phyloP scores from a whole-genome alignment of 2,113 vertebrate species.

The Stigmatopora nigra region DNA sequence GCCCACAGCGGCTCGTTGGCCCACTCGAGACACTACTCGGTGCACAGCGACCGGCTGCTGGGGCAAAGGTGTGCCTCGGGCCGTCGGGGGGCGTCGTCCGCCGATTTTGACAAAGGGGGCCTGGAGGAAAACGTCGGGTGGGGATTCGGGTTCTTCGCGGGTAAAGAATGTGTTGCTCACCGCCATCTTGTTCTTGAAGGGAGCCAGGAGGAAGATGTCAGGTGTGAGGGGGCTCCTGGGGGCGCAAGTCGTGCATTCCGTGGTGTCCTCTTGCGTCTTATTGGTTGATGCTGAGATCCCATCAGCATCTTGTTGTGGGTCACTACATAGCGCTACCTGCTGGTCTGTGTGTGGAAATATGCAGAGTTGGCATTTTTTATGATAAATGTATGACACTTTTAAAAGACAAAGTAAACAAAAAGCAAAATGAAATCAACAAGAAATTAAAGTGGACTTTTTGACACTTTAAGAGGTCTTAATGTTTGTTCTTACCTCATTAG shows the following conservation, averaged over 20 bases:
- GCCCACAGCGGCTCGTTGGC: slow-evolving; percentile 77
- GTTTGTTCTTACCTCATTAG: slow-evolving; percentile 49
- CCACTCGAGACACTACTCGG: slow-evolving; percentile 83
- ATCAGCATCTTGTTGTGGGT: not conserved
- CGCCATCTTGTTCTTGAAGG: slow-evolving; percentile 51
- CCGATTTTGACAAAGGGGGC: slow-evolving; percentile 82
- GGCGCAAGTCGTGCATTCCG: slow-evolving; percentile 43
- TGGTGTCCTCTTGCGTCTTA: slow-evolving; percentile 54
- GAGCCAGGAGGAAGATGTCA: slow-evolving; percentile 54
- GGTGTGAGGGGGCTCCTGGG: slow-evolving; percentile 11
- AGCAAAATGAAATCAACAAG: not conserved
- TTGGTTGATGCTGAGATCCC: slow-evolving; percentile 33
- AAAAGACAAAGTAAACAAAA: not conserved
- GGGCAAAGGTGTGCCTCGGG: slow-evolving; percentile 62
- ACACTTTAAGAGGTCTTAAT: slow-evolving; percentile 14
- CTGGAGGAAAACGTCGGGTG: slow-evolving; percentile 81
- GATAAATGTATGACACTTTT: not conserved
- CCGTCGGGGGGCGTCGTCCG: slow-evolving; percentile 49
- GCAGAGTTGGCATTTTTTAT: not conserved
- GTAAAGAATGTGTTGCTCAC: slow-evolving; percentile 72
- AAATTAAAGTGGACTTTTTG: not conserved
- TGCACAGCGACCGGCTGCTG: slow-evolving; percentile 85
- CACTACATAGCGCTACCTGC: slow-evolving; percentile 43
- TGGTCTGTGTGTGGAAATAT: slow-evolving; percentile 47
- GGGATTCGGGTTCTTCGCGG: slow-evolving; percentile 48